Conservation (phyloP, 1,140 invertebrate species). For the Hyposmocoma kahamanoa region DNA sequence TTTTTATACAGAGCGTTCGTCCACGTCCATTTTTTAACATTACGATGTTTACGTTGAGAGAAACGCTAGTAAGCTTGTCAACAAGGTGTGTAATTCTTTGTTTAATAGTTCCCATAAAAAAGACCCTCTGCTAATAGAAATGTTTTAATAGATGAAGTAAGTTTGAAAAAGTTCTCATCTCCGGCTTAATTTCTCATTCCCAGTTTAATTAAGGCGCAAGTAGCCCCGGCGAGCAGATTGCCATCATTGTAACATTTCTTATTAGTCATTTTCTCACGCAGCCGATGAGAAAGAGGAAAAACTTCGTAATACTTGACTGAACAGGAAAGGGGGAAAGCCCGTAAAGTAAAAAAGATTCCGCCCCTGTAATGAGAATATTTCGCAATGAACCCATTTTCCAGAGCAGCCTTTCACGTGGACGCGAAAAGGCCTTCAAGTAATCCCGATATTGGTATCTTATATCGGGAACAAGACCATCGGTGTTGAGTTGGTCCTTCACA, state of each 20-base stretch:
- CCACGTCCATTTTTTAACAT: too few relatives aligned
- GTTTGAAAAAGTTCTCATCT: slow-evolving; percentile 25
- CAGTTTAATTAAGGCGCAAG: not conserved
- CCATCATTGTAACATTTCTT: slow-evolving; percentile 51
- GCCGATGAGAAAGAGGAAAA: slow-evolving; percentile 37
- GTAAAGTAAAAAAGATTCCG: slow-evolving; percentile 51
- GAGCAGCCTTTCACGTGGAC: slow-evolving; percentile 23
- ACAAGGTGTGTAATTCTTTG: slow-evolving; percentile 15
- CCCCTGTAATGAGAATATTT: slow-evolving; percentile 50
- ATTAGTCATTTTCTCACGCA: slow-evolving; percentile 48
- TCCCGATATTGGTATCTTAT: slow-evolving; percentile 22
- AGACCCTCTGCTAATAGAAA: too few relatives aligned
- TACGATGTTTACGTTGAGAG: slow-evolving; percentile 29
- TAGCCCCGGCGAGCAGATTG: slow-evolving; percentile 22
- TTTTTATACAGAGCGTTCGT: too few relatives aligned
- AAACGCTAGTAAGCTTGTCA: slow-evolving; percentile 34
- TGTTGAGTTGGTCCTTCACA: slow-evolving; percentile 14
- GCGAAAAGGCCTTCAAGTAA: slow-evolving; percentile 30
- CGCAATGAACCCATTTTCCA: slow-evolving; percentile 33
- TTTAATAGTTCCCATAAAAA: slow-evolving; percentile 1
- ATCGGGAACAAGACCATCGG: too few relatives aligned
- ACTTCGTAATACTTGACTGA: slow-evolving; percentile 40
- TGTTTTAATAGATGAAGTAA: slow-evolving; percentile 8
- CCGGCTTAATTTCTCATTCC: slow-evolving; percentile 29
- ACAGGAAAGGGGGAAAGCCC: slow-evolving; percentile 30